These are phyloP conservation scores for Tetraodon nigroviridis DNA, from an alignment of 2,113 vertebrate species.

Conservation along the genomic window DNA sequence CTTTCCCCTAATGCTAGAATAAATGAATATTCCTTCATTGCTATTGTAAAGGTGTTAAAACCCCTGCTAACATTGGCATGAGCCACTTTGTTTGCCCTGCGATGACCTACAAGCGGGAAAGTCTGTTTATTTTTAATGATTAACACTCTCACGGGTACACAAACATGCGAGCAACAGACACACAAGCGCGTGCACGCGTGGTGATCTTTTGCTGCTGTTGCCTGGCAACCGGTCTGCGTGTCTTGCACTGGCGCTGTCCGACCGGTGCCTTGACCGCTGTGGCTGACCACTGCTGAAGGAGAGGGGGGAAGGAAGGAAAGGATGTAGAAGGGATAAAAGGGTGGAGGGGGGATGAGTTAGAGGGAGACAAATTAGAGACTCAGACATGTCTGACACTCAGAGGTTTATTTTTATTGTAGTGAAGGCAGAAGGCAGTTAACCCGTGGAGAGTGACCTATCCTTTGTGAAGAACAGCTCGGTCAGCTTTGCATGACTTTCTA, in stretches of 20 bases:
- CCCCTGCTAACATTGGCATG: constrained; percentile 38
- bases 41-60: constrained; percentile 6
- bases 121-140: constrained; percentile 69
- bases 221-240: constrained; percentile 77
- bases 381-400: background rate
- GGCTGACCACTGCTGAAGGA: constrained; percentile 69
- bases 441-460: too few relatives aligned
- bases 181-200: constrained; percentile 27
- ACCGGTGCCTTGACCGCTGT: constrained; percentile 71
- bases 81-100: constrained; percentile 48
- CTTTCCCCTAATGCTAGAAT: background rate
- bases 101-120: constrained; percentile 33
- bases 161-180: constrained; percentile 26
- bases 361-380: constrained; percentile 10
- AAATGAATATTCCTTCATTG: background rate
- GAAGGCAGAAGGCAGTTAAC: too few relatives aligned
- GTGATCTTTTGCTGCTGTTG: constrained; percentile 77
- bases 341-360: constrained; percentile 6
- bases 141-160: constrained; percentile 57
- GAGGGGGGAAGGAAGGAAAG: constrained; percentile 9
- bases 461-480: too few relatives aligned
- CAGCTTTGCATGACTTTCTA: too few relatives aligned
- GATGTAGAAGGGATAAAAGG: background rate
- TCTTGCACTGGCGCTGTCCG: constrained; percentile 73
- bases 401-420: background rate